Evolutionary conservation across 2,888 invertebrate species (phyloP), one percentile per base, ranked within the genome.

Genomic region (Eupithecia pulchellata): DNA sequence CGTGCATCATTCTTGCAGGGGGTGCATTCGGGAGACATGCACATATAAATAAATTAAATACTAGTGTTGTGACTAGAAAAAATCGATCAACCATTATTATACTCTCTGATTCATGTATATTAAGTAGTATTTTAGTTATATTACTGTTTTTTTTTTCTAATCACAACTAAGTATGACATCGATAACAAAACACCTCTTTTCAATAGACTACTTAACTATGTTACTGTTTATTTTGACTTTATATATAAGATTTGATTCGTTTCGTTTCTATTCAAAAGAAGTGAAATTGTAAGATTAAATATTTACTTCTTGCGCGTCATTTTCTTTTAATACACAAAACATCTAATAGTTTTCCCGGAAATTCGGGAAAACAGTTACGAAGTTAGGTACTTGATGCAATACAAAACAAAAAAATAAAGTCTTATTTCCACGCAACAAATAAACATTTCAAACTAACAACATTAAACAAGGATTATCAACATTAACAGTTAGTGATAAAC

Each of bases 401-500:
- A 52, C 11, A 52, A 25, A 25, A 47, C 42, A 47, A 47, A 47
- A 47, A 20, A 47, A 52, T 52, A 13, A 52, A 25, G 25, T 13
- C 25, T 47, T 20, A 17, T 69, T 39, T 29, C 32, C 73, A 64
- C 77, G 70, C 67, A 76, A 72, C 72, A 81, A 77, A 71, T 58
- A 71, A 78, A 78, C 79, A 78, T 78, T 73, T 34, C 9, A 67
- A 78, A 79, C 83, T 75, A 81, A 80, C 82, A 84, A 87, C 70
- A 85, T 81, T 77, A 80, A 81, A 77, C 76, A 73, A 78, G 75
- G 75, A 69, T 78, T 91, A 92, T 93, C 92, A 92, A 93, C 92
- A 93, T 93, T 93, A 93, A 93, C 93, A 93, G 93, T 93, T 93
- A 93, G 93, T 93, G 93, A 93, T 92, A 79, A 93, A 93, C 93